These are phyloP conservation scores for Acropternis orthonyx DNA, from an alignment of 2,797 vertebrate genomes.

Conservation along the genomic window DNA sequence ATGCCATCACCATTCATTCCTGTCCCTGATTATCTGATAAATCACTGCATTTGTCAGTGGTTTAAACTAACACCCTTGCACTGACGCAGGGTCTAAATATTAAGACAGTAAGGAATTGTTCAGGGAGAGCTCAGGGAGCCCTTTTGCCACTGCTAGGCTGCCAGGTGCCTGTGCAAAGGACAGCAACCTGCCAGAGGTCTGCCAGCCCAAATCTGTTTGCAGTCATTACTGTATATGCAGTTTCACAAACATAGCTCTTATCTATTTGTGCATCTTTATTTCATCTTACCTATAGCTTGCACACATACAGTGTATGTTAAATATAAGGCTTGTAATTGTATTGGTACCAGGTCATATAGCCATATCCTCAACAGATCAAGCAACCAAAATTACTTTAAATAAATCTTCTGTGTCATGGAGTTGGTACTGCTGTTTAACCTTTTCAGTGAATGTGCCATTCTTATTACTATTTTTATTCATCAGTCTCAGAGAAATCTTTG, in stretches of 20 bases:
- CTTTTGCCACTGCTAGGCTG: not conserved
- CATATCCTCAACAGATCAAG: not conserved
- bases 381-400: not conserved
- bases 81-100: not conserved
- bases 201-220: not conserved
- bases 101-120: not conserved
- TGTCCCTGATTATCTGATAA: not conserved
- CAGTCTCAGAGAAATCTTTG: not conserved
- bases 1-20: fast-evolving
- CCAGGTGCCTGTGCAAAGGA: not conserved
- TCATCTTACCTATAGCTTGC: not conserved
- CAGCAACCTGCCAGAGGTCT: not conserved
- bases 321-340: not conserved
- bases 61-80: not conserved
- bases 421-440: not conserved
- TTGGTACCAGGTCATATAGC: not conserved
- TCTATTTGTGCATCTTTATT: not conserved
- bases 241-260: not conserved
- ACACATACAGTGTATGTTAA: not conserved
- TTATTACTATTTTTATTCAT: not conserved
- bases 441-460: not conserved
- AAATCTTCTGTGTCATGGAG: not conserved
- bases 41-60: not conserved
- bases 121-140: not conserved
- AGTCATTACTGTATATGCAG: fast-evolving